A percentile compares a stretch with the other conserved stretches of the same genome.
Conservation (phyloP, 2,113 vertebrate genomes). For the Myotis lucifugus region DNA sequence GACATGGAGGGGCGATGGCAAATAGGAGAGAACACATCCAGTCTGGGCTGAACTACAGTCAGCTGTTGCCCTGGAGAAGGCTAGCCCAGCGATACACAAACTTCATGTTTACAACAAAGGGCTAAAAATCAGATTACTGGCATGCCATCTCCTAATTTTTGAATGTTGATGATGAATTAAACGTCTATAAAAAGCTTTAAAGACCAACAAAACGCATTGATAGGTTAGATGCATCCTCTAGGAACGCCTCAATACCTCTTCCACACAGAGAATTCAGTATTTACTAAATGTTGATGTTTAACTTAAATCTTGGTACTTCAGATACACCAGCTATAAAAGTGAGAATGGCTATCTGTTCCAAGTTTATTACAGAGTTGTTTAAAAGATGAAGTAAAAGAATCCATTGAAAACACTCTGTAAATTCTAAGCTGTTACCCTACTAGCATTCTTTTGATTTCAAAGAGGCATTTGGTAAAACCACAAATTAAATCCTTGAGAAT, state of each 20-base stretch:
- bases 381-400: background rate
- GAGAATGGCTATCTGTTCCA: background rate
- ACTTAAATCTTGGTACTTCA: background rate
- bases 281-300: background rate
- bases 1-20: accelerated
- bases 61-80: background rate
- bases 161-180: background rate
- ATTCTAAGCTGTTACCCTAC: background rate
- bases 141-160: background rate
- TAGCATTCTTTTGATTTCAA: background rate
- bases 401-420: background rate
- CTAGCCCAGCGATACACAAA: accelerated
- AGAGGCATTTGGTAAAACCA: background rate
- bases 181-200: slow-evolving; percentile 5
- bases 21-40: accelerated
- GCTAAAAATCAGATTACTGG: background rate
- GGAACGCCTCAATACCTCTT: background rate
- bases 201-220: background rate
- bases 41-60: background rate
- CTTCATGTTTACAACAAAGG: background rate
- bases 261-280: background rate
- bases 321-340: background rate
- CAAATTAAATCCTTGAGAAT: background rate
- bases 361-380: background rate
- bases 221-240: background rate